phyloP scores from a whole-genome alignment of 2,113 vertebrate species.

The Nanorana parkeri region DNA sequence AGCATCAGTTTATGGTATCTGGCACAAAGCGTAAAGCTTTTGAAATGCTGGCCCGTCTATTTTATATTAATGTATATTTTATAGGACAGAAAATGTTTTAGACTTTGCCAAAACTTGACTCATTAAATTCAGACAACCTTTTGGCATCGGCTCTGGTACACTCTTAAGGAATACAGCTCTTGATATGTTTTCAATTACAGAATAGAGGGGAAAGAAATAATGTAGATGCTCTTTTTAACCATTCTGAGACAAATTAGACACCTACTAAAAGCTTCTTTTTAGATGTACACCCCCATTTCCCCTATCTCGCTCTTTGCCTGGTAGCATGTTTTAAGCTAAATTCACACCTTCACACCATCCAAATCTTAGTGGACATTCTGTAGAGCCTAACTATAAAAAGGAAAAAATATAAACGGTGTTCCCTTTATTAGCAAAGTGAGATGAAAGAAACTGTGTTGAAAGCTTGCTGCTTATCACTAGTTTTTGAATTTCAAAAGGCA shows the following conservation, averaged over 20 bases:
- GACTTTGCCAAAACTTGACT: constrained; percentile 54
- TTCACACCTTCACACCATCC: too few relatives aligned
- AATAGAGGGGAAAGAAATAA: constrained; percentile 26
- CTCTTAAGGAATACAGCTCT: constrained; percentile 26
- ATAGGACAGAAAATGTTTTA: constrained; percentile 35
- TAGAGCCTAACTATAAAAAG: too few relatives aligned
- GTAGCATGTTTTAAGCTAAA: too few relatives aligned
- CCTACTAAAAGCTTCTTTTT: background rate
- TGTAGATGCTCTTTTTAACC: constrained; percentile 9
- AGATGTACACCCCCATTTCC: background rate
- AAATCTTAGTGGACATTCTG: too few relatives aligned
- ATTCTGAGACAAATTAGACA: background rate
- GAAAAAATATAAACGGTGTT: too few relatives aligned
- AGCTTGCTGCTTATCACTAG: too few relatives aligned
- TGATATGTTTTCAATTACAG: constrained; percentile 47
- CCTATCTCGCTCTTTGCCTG: background rate
- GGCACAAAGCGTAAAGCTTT: constrained; percentile 35
- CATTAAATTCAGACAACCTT: constrained; percentile 48
- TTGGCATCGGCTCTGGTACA: constrained; percentile 45
- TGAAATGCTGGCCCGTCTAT: constrained; percentile 34
- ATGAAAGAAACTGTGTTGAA: too few relatives aligned
- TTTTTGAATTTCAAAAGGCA: too few relatives aligned
- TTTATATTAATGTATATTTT: constrained; percentile 54
- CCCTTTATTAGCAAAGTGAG: too few relatives aligned
- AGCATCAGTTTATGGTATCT: constrained; percentile 43